These are phyloP conservation scores for Tupiocoris notatus DNA, from an alignment of 2,888 invertebrate species.

Conservation along the genomic window DNA sequence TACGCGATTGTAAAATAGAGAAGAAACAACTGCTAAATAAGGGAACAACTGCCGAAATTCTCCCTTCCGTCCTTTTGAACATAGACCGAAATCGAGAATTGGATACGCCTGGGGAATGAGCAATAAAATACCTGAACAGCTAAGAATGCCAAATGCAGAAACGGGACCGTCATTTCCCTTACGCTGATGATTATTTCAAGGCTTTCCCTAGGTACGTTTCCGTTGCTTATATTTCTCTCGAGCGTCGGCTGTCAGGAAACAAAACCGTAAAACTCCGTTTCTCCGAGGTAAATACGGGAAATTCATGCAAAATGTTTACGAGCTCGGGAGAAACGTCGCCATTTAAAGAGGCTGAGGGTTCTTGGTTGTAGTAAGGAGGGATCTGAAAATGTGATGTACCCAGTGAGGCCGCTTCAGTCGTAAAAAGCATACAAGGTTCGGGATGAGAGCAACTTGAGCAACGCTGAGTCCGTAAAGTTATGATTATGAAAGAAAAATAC, in stretches of 20 bases:
- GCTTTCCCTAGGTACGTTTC: not conserved
- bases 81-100: too few relatives aligned
- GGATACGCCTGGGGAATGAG: not conserved
- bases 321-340: conserved; percentile 1
- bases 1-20: too few relatives aligned
- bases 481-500: too few relatives aligned
- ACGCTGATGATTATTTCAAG: conserved; percentile 33
- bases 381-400: not conserved
- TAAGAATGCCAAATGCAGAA: not conserved
- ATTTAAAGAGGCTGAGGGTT: conserved; percentile 2
- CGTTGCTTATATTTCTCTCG: conserved; percentile 20
- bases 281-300: not conserved
- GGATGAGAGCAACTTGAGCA: too few relatives aligned
- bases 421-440: too few relatives aligned
- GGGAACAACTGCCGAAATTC: too few relatives aligned
- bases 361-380: not conserved
- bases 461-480: too few relatives aligned
- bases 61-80: too few relatives aligned
- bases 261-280: conserved; percentile 14
- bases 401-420: not conserved
- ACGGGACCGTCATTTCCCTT: not conserved
- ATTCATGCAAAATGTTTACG: conserved; percentile 31
- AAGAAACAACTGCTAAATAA: too few relatives aligned
- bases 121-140: not conserved
- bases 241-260: conserved; percentile 9